phyloP scores from a whole-genome alignment of 2,888 invertebrate species.

The Tiliacea citrago region DNA sequence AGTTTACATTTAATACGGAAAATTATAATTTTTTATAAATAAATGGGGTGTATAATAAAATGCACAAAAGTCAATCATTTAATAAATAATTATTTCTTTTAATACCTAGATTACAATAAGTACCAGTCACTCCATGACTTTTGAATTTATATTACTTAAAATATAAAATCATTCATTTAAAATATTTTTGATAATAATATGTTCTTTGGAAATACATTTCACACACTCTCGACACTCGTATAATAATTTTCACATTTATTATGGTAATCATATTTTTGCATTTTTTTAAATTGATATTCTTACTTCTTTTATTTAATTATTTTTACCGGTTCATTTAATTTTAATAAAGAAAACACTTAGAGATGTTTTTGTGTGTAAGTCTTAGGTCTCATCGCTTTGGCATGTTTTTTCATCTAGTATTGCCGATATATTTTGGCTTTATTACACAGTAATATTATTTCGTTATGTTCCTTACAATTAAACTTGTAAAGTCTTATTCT shows the following conservation, averaged over 20 bases:
- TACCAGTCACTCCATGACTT: slow-evolving; percentile 12
- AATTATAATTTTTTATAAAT: slow-evolving; percentile 35
- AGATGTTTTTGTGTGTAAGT: slow-evolving; percentile 26
- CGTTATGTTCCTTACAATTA: slow-evolving; percentile 14
- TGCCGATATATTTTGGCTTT: slow-evolving; percentile 26
- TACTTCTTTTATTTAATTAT: slow-evolving; percentile 10
- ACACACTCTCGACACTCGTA: slow-evolving; percentile 3
- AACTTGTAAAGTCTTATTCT: slow-evolving; percentile 30
- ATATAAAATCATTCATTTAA: slow-evolving; percentile 12
- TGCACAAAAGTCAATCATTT: slow-evolving; percentile 44
- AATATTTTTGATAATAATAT: not conserved
- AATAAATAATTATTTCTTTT: slow-evolving; percentile 41
- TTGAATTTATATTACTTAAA: slow-evolving; percentile 28
- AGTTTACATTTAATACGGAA: slow-evolving; percentile 59
- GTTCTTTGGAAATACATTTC: slow-evolving; percentile 16
- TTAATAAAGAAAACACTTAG: slow-evolving; percentile 13
- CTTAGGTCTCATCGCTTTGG: slow-evolving; percentile 39
- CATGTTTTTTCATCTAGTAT: slow-evolving; percentile 22
- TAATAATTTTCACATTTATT: slow-evolving; percentile 26
- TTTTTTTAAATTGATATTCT: slow-evolving; percentile 16
- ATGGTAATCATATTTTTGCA: not conserved
- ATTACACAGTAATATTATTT: slow-evolving; percentile 20
- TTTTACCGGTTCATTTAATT: slow-evolving; percentile 5
- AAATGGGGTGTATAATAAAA: slow-evolving; percentile 57
- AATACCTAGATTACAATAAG: slow-evolving; percentile 24